Base-by-base conservation (phyloP, 2,113 vertebrate genomes). In the Notarius lentiginosus region DNA sequence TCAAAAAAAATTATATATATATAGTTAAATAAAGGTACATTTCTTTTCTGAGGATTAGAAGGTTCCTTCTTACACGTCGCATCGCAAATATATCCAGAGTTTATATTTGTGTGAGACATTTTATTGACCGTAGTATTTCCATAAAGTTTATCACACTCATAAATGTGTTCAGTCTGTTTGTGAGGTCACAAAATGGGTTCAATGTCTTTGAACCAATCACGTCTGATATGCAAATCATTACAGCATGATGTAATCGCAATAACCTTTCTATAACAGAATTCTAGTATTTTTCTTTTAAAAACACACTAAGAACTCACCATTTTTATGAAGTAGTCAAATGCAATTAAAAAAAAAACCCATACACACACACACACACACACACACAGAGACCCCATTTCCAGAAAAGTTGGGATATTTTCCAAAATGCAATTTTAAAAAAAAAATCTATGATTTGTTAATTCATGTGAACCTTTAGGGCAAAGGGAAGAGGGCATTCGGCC, bases 1-100 rank as follows among this genome's bases (percentile, higher is more conserved):
- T 87, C 55, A 20, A 85, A 86, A 79, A 24, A 49, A 30, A 1
- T 30, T 53, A 75, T 24, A 76, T 84, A 89, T 85, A 89, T 85
- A 87, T 41, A 86, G 82, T 83, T 90, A 81, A 90, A 90, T 90
- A 90, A 91, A 90, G 66, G 30, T 87, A 76, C 85, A 63, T 89
- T 85, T 11, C 61, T 85, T 91, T 90, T 89, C 87, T 88, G 87
- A 87, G 41, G 22, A 89, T 85, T 49, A 24, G 10, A 51, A 12
- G 20, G 41, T 75, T 49, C 17, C 11, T 68, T 68, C 68, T 75
- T 75, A 11, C 30, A 72, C 30, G 18, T 72, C 8, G 10, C 72
- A 10, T 34, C 30, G 34, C 68, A 9, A 9, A 47, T 72, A 3
- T 18, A 20, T 47, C 17, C 68, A 41, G 34, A 18, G 30, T 70